Conservation (phyloP, 2,113 vertebrate genomes). For the Alectura lathami region DNA sequence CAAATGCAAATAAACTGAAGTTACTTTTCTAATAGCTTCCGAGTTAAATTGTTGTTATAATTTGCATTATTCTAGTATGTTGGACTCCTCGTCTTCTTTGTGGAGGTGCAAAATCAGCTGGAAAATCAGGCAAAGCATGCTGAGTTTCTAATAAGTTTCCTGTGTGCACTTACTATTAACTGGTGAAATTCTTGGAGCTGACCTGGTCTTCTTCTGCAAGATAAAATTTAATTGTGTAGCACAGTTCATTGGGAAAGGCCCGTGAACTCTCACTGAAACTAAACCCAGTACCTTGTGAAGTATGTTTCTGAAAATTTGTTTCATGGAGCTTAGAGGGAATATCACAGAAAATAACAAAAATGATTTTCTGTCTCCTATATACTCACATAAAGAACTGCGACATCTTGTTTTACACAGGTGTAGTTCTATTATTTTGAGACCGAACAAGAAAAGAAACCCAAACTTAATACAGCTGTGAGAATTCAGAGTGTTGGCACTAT, state of each 20-base stretch:
- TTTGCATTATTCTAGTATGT: not conserved
- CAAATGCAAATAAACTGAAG: not conserved
- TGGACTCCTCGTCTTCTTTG: fast-evolving
- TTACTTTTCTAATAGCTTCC: not conserved
- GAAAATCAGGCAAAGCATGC: not conserved
- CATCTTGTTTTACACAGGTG: not conserved
- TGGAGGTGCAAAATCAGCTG: not conserved
- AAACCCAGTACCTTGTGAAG: not conserved
- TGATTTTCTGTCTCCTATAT: not conserved
- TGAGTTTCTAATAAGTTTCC: not conserved
- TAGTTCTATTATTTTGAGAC: conserved; percentile 17
- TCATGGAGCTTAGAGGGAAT: not conserved
- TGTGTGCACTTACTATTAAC: not conserved
- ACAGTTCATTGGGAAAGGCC: not conserved
- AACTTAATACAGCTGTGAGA: not conserved
- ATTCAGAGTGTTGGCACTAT: not conserved
- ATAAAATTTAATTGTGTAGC: not conserved
- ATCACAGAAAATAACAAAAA: no score
- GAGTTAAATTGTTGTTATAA: not conserved
- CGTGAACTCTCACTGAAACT: not conserved
- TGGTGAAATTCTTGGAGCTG: not conserved
- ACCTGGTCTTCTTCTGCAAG: not conserved
- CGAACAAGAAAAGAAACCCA: not conserved
- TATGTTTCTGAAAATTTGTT: not conserved
- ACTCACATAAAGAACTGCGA: not conserved